phyloP scores from a whole-genome alignment of 53 echinoderm and acorn worm genomes.

The Pentamera pediparva region DNA sequence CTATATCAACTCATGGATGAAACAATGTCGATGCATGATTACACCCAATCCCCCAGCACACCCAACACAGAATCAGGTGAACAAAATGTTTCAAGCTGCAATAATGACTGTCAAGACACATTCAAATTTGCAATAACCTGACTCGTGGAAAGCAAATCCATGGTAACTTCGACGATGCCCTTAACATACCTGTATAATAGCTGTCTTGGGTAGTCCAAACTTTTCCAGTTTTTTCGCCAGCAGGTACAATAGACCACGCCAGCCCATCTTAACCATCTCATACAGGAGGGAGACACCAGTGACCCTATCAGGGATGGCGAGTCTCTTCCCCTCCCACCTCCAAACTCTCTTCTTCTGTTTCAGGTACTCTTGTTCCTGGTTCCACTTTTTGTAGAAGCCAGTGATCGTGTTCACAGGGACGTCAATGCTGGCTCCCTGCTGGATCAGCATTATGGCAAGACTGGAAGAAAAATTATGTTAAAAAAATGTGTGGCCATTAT shows the following conservation, averaged over 20 bases:
- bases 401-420: neutral
- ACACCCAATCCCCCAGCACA: too few species aligned
- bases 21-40: too few species aligned
- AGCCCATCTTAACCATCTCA: constrained; percentile 61
- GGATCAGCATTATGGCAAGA: constrained; percentile 8
- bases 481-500: too few species aligned
- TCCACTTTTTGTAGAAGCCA: constrained; percentile 15
- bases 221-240: constrained; percentile 74
- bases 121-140: too few species aligned
- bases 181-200: constrained; percentile 4
- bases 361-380: constrained; percentile 21
- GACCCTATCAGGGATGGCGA: constrained; percentile 6
- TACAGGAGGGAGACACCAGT: constrained; percentile 50
- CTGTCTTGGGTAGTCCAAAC: constrained; percentile 31
- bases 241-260: constrained; percentile 88
- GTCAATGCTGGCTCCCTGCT: constrained; percentile 10
- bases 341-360: constrained; percentile 38
- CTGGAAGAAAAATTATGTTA: neutral
- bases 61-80: too few species aligned
- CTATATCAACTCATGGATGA: too few species aligned
- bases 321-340: constrained; percentile 59
- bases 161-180: too few species aligned
- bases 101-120: too few species aligned
- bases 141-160: too few species aligned
- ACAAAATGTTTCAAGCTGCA: too few species aligned